Conservation (phyloP, 2,888 invertebrate genomes). For the Torymus auratus region DNA sequence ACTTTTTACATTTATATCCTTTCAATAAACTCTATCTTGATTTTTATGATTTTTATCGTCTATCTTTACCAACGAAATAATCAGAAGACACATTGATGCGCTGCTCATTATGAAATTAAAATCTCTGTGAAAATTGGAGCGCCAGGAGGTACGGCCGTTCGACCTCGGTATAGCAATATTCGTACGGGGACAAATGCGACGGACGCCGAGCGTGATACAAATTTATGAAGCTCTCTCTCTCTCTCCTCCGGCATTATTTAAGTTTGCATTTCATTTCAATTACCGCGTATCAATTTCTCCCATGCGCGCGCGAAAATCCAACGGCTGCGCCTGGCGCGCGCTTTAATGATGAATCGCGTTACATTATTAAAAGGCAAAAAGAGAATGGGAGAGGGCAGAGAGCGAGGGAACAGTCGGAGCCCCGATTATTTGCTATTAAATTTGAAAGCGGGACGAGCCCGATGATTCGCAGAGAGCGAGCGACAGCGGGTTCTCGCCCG, state of each 20-base stretch:
- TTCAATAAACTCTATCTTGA: too few relatives aligned
- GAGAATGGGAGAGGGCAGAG: background rate
- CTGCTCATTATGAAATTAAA: too few relatives aligned
- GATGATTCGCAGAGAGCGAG: background rate
- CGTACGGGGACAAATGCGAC: too few relatives aligned
- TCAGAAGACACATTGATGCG: too few relatives aligned
- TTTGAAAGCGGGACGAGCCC: background rate
- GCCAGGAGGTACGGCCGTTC: too few relatives aligned
- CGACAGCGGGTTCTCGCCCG: too few relatives aligned
- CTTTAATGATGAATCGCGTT: conserved; percentile 36
- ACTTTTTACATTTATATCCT: too few relatives aligned
- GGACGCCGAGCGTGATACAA: background rate
- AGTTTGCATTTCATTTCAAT: conserved; percentile 43
- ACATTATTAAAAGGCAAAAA: conserved; percentile 22
- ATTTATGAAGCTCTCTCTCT: conserved; percentile 20
- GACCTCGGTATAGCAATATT: too few relatives aligned
- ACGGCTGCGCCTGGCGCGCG: background rate
- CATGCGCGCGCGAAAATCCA: conserved; percentile 6
- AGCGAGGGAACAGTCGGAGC: background rate
- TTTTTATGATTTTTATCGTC: too few relatives aligned
- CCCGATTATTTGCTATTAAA: conserved; percentile 27
- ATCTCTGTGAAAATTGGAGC: too few relatives aligned
- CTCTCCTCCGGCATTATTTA: conserved; percentile 25
- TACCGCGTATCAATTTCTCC: conserved; percentile 32
- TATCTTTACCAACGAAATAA: too few relatives aligned